Evolutionary conservation across 2,113 vertebrate species (phyloP), one percentile per base, ranked within the genome.

Genomic region (Chloebia gouldiae): DNA sequence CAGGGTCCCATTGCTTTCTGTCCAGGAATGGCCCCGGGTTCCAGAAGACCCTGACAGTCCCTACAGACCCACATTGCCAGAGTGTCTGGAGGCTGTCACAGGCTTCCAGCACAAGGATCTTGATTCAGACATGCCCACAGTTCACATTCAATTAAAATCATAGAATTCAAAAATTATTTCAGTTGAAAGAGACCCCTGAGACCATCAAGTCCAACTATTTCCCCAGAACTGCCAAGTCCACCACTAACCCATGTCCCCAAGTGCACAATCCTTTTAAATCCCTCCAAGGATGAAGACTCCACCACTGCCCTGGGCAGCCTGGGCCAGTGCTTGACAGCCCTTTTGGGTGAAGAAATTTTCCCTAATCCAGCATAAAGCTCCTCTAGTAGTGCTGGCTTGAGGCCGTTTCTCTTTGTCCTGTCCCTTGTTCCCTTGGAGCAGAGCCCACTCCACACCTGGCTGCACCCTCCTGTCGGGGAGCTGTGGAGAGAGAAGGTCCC

Each of bases 121-220:
- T 37, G n/a, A 42, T 53, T 42, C n/a, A 71, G 77, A 40, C 0
- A 0, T 66, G 33, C 20, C 66, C n/a, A 31, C 1, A 0, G 61
- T 50, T 31, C 33, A 15, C 20, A 45, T 22, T 70, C 54, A 54
- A 69, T 63, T 49, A 37, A 53, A 69, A 76, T 69, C 3, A 37
- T 20, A 25, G n/a, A 80, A 64, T 49, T 71, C 64, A 30, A 42
- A 10, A 68, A 61, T 69, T 1, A 28, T 68, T 82, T 47, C 27
- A 4, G 2, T 35, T 54, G 47, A 30, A 54, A 47, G 51, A 60
- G 39, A 45, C 13, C 16, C n/a, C 22, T 22, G 20, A 75, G 53
- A 53, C 39, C 39, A 39, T 39, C 39, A 45, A 61, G 47, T 68
- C 28, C 45, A 68, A 35, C 39, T 14, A 9, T 47, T 53, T 24